phyloP scores from a whole-genome alignment of 2,113 vertebrate species.

The Psephotus haematonotus region DNA sequence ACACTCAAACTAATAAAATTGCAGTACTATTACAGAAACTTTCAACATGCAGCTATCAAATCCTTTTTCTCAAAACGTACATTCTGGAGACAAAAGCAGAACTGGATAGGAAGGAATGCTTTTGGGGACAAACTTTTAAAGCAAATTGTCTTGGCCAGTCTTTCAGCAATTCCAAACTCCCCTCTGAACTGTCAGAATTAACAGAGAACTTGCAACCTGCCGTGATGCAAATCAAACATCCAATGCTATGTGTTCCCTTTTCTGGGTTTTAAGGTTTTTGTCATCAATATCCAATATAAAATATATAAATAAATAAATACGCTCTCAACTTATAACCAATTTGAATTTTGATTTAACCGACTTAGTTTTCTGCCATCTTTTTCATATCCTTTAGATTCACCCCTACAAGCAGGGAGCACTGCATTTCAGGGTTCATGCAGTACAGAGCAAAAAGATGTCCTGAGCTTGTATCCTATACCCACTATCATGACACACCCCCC shows the following conservation, averaged over 20 bases:
- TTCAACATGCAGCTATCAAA: background rate
- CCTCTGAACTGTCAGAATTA: constrained; percentile 63
- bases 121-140: background rate
- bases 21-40: background rate
- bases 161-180: constrained; percentile 49
- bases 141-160: background rate
- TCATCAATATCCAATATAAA: background rate
- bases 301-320: background rate
- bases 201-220: constrained; percentile 38
- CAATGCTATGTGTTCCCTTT: background rate
- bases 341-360: background rate
- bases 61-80: background rate
- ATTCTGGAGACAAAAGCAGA: background rate
- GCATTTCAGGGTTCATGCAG: background rate
- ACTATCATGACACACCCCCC: background rate
- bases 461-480: background rate
- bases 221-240: background rate
- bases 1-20: background rate
- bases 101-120: background rate
- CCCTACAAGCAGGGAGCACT: background rate
- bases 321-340: background rate
- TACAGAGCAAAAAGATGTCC: background rate
- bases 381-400: background rate
- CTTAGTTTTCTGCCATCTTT: background rate
- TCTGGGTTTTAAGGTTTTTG: background rate